A percentile compares a stretch with the other conserved stretches of the same genome.
Conservation (phyloP, 2,113 vertebrate genomes). For the Xiphophorus maculatus region DNA sequence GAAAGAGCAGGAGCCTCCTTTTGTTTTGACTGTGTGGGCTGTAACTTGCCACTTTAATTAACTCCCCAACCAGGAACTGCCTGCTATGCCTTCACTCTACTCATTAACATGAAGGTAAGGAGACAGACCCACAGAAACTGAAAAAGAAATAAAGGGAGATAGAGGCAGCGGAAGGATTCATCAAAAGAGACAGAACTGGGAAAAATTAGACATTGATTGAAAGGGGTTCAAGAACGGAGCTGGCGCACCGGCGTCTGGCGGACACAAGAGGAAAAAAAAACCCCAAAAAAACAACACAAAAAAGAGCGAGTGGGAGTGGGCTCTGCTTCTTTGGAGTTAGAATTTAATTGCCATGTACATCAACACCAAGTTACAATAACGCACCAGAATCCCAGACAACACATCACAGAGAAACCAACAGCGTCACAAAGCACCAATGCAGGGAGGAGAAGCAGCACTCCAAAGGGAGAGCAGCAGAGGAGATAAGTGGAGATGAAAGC, state of each 20-base stretch:
- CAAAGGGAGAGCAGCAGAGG: constrained; percentile 55
- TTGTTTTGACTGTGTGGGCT: constrained; percentile 81
- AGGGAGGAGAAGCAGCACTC: constrained; percentile 58
- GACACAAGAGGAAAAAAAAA: neutral
- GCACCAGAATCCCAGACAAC: constrained; percentile 62
- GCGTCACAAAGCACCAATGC: constrained; percentile 52
- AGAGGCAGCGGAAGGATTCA: constrained; percentile 23
- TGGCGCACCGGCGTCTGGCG: constrained; percentile 9
- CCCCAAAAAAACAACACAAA: too few relatives aligned
- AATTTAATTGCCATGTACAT: constrained; percentile 77
- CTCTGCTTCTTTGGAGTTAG: constrained; percentile 60
- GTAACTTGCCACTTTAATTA: constrained; percentile 83
- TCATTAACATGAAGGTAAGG: constrained; percentile 69
- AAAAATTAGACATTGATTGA: constrained; percentile 62
- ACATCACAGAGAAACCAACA: constrained; percentile 72
- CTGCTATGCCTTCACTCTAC: constrained; percentile 63
- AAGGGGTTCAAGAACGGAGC: constrained; percentile 44
- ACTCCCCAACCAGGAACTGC: constrained; percentile 74
- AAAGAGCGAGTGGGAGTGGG: neutral
- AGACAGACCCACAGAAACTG: constrained; percentile 16
- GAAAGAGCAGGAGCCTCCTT: constrained; percentile 61
- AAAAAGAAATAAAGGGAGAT: constrained; percentile 41
- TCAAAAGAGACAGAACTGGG: constrained; percentile 44
- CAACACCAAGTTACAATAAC: constrained; percentile 58
- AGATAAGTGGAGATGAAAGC: constrained; percentile 74